Percentiles rank a stretch among this genome's conserved stretches.
Evolutionary conservation across 2,888 invertebrate species (phyloP).

Genomic region (Andrena marginata): DNA sequence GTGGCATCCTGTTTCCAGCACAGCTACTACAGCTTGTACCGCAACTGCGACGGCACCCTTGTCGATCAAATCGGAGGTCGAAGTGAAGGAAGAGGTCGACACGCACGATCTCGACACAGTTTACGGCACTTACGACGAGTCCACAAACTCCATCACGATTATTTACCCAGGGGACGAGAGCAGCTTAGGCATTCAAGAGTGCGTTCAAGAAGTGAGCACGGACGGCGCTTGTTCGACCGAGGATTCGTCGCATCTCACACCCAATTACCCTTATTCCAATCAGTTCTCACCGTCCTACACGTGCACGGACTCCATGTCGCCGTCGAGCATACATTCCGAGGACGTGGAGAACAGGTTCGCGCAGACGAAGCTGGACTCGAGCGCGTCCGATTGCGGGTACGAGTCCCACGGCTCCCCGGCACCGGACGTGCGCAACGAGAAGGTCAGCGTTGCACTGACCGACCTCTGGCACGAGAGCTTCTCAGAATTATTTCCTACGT

Average conservation of each 20-base stretch:
- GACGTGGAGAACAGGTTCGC: constrained; percentile 70
- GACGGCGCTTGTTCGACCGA: constrained; percentile 60
- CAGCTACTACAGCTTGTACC: constrained; percentile 21
- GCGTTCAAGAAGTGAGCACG: constrained; percentile 78
- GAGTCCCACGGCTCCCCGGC: constrained; percentile 89
- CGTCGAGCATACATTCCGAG: constrained; percentile 79
- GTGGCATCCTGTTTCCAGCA: constrained; percentile 54
- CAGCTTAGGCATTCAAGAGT: constrained; percentile 84
- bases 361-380: constrained; percentile 66
- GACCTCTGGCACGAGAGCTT: constrained; percentile 92
- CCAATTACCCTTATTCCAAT: constrained; percentile 55
- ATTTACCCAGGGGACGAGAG: constrained; percentile 88
- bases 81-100: constrained; percentile 78
- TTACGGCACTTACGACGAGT: constrained; percentile 91
- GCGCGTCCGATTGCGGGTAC: constrained; percentile 88
- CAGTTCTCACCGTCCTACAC: constrained; percentile 77
- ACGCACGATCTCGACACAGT: constrained; percentile 88
- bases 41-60: constrained; percentile 68
- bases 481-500: constrained; percentile 91
- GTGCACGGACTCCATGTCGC: constrained; percentile 79
- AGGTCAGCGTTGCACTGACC: constrained; percentile 85
- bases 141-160: constrained; percentile 90
- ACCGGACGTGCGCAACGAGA: constrained; percentile 51
- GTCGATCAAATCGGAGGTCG: constrained; percentile 69
- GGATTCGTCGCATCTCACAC: constrained; percentile 58